Conservation (phyloP, 2,888 invertebrate genomes). For the Tetrapedia diversipes region DNA sequence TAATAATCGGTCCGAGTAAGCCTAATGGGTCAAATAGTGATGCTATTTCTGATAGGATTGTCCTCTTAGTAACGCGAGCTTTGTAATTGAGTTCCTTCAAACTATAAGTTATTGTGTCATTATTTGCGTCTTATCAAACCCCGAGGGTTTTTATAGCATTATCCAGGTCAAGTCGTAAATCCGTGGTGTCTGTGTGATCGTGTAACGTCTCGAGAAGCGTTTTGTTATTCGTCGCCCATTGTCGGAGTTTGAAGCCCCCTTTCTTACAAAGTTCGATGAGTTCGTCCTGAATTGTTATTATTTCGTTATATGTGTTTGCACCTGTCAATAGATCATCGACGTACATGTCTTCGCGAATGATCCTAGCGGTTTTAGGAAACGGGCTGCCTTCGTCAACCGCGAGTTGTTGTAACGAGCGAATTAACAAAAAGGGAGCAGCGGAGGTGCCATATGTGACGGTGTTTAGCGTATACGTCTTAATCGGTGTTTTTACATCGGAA, state of each 20-base stretch:
- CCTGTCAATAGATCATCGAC: conserved; percentile 36
- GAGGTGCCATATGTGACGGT: conserved; percentile 30
- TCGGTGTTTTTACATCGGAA: not conserved
- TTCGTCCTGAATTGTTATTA: not conserved
- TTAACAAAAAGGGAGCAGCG: conserved; percentile 46
- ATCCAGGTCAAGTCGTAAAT: not conserved
- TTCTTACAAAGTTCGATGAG: not conserved
- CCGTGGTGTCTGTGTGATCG: not conserved
- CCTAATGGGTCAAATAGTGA: conserved; percentile 27
- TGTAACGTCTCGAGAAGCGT: not conserved
- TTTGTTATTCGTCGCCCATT: conserved; percentile 23
- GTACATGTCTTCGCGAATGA: conserved; percentile 26
- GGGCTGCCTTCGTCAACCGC: conserved; percentile 26
- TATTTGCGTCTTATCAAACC: not conserved
- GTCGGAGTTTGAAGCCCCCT: conserved; percentile 14
- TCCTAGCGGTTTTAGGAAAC: not conserved
- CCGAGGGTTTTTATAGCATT: conserved; percentile 20
- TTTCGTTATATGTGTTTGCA: not conserved
- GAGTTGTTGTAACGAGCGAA: conserved; percentile 35
- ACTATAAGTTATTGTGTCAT: not conserved
- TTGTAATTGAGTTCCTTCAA: not conserved
- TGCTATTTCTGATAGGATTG: conserved; percentile 6
- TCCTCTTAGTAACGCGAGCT: conserved; percentile 15
- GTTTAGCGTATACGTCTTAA: not conserved
- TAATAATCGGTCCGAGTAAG: conserved; percentile 13